A percentile compares a stretch with the other conserved stretches of the same genome.
Conservation (phyloP, 1,140 invertebrate genomes). For the Goniozus legneri region DNA sequence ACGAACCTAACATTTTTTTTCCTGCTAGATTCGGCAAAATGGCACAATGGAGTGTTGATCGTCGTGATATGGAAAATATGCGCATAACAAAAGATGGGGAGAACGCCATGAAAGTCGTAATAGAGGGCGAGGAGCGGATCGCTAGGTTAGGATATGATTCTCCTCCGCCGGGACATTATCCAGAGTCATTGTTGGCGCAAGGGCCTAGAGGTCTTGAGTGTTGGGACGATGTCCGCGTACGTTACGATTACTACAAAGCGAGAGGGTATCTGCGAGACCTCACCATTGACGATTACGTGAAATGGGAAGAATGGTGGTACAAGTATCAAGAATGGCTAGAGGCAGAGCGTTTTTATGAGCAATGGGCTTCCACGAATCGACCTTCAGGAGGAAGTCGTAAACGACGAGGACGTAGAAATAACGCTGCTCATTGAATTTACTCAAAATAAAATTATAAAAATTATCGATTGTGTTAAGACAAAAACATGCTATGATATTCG, state of each 20-base stretch:
- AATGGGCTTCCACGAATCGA: slow-evolving; percentile 58
- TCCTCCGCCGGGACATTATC: slow-evolving; percentile 73
- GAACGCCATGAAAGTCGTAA: slow-evolving; percentile 71
- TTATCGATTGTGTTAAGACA: neutral
- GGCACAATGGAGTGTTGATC: slow-evolving; percentile 81
- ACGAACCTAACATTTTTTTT: neutral
- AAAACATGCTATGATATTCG: slow-evolving; percentile 16
- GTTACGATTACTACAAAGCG: slow-evolving; percentile 84
- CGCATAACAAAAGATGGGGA: slow-evolving; percentile 73
- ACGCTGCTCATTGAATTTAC: slow-evolving; percentile 33
- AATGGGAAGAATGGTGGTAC: slow-evolving; percentile 94
- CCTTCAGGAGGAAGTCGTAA: slow-evolving; percentile 37
- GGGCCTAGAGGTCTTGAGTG: slow-evolving; percentile 71
- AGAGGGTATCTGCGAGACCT: slow-evolving; percentile 76
- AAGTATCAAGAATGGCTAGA: slow-evolving; percentile 89
- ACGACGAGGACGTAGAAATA: slow-evolving; percentile 44
- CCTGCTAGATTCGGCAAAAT: slow-evolving; percentile 75
- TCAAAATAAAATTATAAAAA: neutral
- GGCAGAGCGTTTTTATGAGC: slow-evolving; percentile 76
- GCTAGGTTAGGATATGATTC: slow-evolving; percentile 55
- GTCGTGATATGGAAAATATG: slow-evolving; percentile 79
- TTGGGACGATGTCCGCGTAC: slow-evolving; percentile 80
- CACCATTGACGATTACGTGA: slow-evolving; percentile 78
- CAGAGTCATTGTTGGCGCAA: slow-evolving; percentile 67
- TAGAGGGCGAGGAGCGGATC: slow-evolving; percentile 60